Evolutionary conservation across 2,797 vertebrate genomes (phyloP), one percentile per base, ranked within the genome.

Genomic region (Hemitrygon akajei): DNA sequence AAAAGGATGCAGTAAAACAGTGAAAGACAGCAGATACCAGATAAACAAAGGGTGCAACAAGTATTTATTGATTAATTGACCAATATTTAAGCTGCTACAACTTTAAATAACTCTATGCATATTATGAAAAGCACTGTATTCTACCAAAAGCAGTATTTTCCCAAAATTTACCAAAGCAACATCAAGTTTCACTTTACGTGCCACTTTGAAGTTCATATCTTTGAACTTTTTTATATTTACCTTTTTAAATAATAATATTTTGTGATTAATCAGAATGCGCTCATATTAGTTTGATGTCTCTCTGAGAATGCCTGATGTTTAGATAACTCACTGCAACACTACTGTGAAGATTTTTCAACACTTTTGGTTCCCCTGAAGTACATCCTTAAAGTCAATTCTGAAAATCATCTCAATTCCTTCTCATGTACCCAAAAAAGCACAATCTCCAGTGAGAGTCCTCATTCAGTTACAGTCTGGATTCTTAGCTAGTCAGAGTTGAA

Each of bases 101-200:
- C 94, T 95, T 95, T 96, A 95, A 95, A 95, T 94, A 93, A 93
- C 69, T 94, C 94, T 96, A 96, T 95, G 96, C 95, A 94, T 94
- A 95, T 93, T 96, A 94, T 95, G 96, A 96, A 97, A 97, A 97
- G 96, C 95, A 97, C 96, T 95, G 87, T 91, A 96, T 96, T 96
- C 96, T 97, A 97, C 94, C 95, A 95, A 96, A 96, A 97, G 94
- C 96, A 96, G 96, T 94, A 73, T 94, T 94, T 93, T 96, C 96
- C 95, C 97, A 96, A 94, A 94, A 80, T 95, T 95, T 94, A 94
- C 95, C 96, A 95, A 95, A 96, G 93, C 96, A 94, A 94, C 95
- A 94, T 95, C 94, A 96, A 96, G 94, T 94, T 95, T 95, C 95
- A 95, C 95, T 95, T 96, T 96, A 71, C 95, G 94, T 18, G 63